phyloP scores from a whole-genome alignment of 35 echinoderm and acorn worm species.

The Nesometra sesokonis region DNA sequence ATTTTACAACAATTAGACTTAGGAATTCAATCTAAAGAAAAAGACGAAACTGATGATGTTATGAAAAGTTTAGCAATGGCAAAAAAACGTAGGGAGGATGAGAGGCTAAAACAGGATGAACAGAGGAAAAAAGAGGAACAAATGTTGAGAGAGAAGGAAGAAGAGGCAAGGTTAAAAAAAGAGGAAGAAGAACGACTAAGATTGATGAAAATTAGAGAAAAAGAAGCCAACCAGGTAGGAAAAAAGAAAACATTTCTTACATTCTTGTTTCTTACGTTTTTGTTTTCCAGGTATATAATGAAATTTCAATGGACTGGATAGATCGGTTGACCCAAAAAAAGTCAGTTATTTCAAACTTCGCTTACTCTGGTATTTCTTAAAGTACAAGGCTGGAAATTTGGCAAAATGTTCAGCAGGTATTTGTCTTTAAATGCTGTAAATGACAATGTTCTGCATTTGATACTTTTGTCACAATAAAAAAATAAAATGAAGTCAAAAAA shows the following conservation, averaged over 20 bases:
- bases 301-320: no score
- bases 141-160: conserved; percentile 25
- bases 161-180: conserved; percentile 20
- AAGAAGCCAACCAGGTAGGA: conserved; percentile 13
- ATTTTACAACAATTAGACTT: conserved; percentile 27
- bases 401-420: no score
- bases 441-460: no score
- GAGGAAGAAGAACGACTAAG: conserved; percentile 13
- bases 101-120: background rate
- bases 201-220: conserved; percentile 5
- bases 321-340: no score
- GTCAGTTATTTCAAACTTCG: no score
- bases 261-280: no score
- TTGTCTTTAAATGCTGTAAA: no score
- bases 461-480: no score
- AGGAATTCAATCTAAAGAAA: conserved; percentile 13
- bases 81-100: conserved; percentile 4
- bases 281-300: no score
- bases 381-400: no score
- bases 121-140: conserved; percentile 13
- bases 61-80: conserved; percentile 17
- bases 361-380: no score
- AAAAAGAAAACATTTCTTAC: background rate
- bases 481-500: no score
- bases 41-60: conserved; percentile 16